Conservation (phyloP, 1,140 invertebrate genomes). For the Drosophila pandora region DNA sequence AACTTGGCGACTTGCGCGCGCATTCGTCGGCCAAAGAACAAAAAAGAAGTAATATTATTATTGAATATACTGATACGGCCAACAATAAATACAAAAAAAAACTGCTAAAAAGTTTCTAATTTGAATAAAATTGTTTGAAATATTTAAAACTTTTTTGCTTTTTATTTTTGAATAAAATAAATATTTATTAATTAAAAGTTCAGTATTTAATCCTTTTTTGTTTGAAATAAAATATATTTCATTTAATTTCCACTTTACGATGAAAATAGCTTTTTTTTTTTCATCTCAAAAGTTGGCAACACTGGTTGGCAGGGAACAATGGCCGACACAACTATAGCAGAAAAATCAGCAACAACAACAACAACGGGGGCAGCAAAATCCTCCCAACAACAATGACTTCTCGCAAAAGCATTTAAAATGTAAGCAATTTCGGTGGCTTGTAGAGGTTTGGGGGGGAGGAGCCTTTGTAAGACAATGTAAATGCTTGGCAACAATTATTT, state of each 20-base stretch:
- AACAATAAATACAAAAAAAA: neutral
- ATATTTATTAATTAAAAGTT: neutral
- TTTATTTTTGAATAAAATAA: no score
- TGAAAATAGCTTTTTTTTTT: conserved; percentile 1
- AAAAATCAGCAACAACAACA: conserved; percentile 18
- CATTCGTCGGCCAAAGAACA: neutral
- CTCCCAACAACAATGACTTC: conserved; percentile 23
- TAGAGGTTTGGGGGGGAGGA: neutral
- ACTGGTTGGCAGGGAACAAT: conserved; percentile 51
- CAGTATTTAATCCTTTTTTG: neutral
- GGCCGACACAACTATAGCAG: conserved; percentile 64
- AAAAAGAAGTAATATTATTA: neutral
- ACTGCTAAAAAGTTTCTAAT: no score
- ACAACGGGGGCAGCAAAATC: conserved; percentile 22
- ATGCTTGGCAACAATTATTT: conserved; percentile 64
- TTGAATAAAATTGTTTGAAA: no score
- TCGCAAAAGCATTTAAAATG: conserved; percentile 18
- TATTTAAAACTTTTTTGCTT: no score
- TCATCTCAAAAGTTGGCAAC: neutral
- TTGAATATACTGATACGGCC: neutral
- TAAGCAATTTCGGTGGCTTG: conserved; percentile 18
- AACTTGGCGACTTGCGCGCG: neutral
- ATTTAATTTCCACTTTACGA: neutral
- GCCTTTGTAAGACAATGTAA: conserved; percentile 28
- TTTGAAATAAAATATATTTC: neutral